Base-by-base conservation (phyloP, 2,888 invertebrate genomes). In the Muschampia plurimacula region DNA sequence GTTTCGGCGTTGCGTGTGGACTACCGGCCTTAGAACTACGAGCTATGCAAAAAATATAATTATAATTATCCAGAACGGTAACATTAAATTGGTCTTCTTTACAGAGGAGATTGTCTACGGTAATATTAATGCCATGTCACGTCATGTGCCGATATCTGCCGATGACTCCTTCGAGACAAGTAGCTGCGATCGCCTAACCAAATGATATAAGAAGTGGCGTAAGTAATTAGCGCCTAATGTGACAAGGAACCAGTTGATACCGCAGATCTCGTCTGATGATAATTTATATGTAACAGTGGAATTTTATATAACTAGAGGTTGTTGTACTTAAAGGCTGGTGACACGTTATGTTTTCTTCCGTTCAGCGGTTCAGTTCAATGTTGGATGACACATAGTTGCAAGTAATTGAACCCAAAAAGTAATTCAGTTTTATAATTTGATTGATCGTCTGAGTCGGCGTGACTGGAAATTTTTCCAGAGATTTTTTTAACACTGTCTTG, bases 21-120 rank as follows among this genome's bases (percentile, higher is more conserved):
- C 92, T 89, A 87, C 89, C 83, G 86, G 88, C 89, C 83, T 89
- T 87, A 84, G 82, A 78, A 79, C 80, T 87, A 84, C 82, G 77
- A 79, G 80, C 85, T 84, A 60, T 49, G 49, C 32, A 90, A 91
- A 90, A 90, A 89, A 89, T 81, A 83, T 90, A 91, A 92, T 92
- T 92, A 92, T 90, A 62, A 62, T 62, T 62, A 87, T 83, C 85
- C 82, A 88, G 89, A 93, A 92, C 93, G 91, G 91, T 92, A 91
- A 89, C 88, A 89, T 83, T 83, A 85, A 89, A 91, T 92, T 87
- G 87, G 87, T 87, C 87, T 81, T 84, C 82, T 82, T 81, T 83
- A 78, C 77, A 77, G 83, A 82, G 84, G 83, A 82, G 84, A 86
- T 83, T 81, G 84, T 78, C 80, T 87, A 89, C 89, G 89, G 90